Evolutionary conservation across 2,797 vertebrate species (phyloP), one percentile per base, ranked within the genome.

Genomic region (Apodemus agrarius): DNA sequence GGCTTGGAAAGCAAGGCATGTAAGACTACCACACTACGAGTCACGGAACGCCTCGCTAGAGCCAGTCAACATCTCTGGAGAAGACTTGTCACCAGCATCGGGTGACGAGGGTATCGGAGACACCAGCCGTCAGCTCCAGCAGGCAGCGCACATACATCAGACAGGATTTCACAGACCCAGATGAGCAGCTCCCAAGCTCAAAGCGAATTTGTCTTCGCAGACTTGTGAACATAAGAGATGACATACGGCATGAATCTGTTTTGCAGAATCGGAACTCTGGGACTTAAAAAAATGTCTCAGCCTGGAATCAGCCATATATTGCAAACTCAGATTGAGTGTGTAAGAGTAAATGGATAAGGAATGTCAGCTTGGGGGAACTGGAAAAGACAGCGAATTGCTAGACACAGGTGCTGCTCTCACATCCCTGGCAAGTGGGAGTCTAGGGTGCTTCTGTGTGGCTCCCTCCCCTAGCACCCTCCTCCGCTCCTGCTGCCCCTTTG

Each of bases 221-320:
- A 94, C 75, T 88, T 63, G 65, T 65, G 81, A 95, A 14, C 65
- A 49, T 59, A 89, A 85, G 52, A 54, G 90, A 52, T 94, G 95
- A 63, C 13, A 19, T 40, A 43, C 59, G 37, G 49, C 76, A 10
- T 24, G 85, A 69, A 82, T 95, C 91, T 8, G 0, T 67, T 85
- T 90, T 81, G 65, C 21, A 72, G 74, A 91, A 79, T 94, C 49
- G 21, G 63, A 94, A 78, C 49, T 69, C 54, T 52, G 14, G 69
- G 75, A 74, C 75, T 84, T 86, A 87, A 90, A 85, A 85, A 89
- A 80, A 21, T 8, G 54, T 83, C 34, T 82, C 57, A 40, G 79
- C 63, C 69, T n/a, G 34, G 76, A 82, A 80, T 74, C 49, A 1
- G 75, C 43, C 49, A 13, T 78, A 17, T 12, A 46, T 29, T 74